Evolutionary conservation across 2,113 vertebrate species (phyloP), one percentile per base, ranked within the genome.

Genomic region (Calypte anna): DNA sequence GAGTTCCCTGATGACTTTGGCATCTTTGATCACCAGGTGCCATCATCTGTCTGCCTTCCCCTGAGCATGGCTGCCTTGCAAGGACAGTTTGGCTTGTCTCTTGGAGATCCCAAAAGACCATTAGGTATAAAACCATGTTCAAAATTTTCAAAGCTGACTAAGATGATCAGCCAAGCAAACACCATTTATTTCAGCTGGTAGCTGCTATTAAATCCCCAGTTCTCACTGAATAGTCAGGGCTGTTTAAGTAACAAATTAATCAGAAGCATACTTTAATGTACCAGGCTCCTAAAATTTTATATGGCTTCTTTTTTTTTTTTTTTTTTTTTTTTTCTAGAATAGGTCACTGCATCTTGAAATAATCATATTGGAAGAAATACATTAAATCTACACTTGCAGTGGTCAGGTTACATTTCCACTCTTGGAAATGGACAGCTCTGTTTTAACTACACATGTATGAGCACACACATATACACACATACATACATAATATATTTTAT

Each of bases 21-120:
- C 86, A 95, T 94, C 88, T 94, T 94, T 96, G 75, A 93, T 93
- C 85, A 93, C 72, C 93, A 94, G 94, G 93, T 96, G 93, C 51
- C 82, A 90, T 95, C 91, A 93, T 93, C 85, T 96, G 93, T 83
- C 76, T 81, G 88, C 68, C 36, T 81, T 88, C 55, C 68, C 57
- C 64, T 78, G 80, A 90, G 90, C 79, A 77, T 43, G 43, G 73
- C 77, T 83, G 85, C 57, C 75, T 88, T 94, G 73, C 44, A 61
- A 93, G 53, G 61, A 90, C 86, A 90, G 92, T 83, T 91, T 82
- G 80, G 16, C 81, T 95, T 93, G 66, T 38, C 86, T 88, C 85
- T 91, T 54, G 40, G 88, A 91, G 91, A 94, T 55, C 44, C n/a
- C 73, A 51, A 94, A 92, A 92, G n/a, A 51, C 75, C 90, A 69